phyloP scores from a whole-genome alignment of 2,888 invertebrate genomes.

The Dynastes hyllus region DNA sequence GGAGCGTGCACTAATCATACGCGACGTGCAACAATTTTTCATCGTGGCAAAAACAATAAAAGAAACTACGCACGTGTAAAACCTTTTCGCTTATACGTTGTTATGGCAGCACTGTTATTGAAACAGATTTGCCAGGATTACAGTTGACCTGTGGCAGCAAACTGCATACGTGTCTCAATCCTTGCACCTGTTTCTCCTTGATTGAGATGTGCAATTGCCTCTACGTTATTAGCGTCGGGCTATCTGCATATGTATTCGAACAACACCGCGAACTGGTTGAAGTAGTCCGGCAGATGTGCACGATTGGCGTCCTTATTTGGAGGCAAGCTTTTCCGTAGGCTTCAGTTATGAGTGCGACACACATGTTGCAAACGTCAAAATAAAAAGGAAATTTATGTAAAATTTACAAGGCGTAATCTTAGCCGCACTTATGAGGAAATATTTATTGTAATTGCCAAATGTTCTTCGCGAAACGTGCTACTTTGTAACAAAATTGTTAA shows the following conservation, averaged over 20 bases:
- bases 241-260: slow-evolving; percentile 2
- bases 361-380: background rate
- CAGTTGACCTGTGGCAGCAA: slow-evolving; percentile 12
- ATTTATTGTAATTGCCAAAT: background rate
- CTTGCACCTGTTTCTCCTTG: slow-evolving; percentile 24
- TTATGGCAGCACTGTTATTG: background rate
- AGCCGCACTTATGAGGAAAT: background rate
- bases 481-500: background rate
- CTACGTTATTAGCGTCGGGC: slow-evolving; percentile 18
- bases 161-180: background rate
- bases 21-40: too few species aligned
- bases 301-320: slow-evolving; percentile 20
- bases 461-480: background rate
- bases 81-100: background rate
- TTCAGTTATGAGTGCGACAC: background rate
- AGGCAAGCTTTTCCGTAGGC: background rate
- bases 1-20: background rate
- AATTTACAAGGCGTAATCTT: slow-evolving; percentile 11
- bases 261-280: background rate
- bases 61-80: background rate
- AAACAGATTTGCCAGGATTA: slow-evolving; percentile 30
- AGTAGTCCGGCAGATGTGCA: slow-evolving; percentile 21
- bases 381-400: background rate
- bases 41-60: background rate
- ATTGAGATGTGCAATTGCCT: slow-evolving; percentile 29